Conservation (phyloP, 2,888 invertebrate genomes). For the Orgyia antiqua region DNA sequence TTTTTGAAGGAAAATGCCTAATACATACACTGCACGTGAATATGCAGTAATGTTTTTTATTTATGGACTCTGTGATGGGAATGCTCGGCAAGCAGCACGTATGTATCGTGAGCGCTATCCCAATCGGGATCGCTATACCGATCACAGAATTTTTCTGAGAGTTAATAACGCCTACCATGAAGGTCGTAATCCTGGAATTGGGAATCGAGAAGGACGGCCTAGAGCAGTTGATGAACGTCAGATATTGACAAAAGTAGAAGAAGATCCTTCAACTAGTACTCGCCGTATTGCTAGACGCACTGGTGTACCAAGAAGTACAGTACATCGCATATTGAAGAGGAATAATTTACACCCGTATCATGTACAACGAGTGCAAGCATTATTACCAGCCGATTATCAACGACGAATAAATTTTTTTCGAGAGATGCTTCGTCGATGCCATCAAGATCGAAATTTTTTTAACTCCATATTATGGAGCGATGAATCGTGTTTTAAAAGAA, state of each 20-base stretch:
- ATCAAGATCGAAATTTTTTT: neutral
- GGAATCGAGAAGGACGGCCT: neutral
- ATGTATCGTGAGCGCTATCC: slow-evolving; percentile 5
- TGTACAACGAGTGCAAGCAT: neutral
- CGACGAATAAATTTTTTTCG: neutral
- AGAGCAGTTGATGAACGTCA: neutral
- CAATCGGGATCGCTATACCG: neutral
- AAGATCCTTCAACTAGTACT: neutral
- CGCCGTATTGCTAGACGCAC: neutral
- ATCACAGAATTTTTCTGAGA: neutral
- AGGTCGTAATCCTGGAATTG: neutral
- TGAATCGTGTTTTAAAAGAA: neutral
- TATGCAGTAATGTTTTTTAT: slow-evolving; percentile 5
- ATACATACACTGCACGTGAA: slow-evolving; percentile 7
- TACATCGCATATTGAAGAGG: too few species aligned
- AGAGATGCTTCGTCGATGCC: neutral
- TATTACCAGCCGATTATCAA: neutral
- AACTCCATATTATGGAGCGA: neutral
- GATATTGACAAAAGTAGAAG: neutral
- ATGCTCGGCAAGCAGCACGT: slow-evolving; percentile 7
- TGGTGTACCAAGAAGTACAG: neutral
- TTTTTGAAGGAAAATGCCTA: slow-evolving; percentile 1
- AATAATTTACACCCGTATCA: too few species aligned
- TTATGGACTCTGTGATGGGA: slow-evolving; percentile 5
- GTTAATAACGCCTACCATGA: neutral